These are phyloP conservation scores for Brachymystax lenok DNA, from an alignment of 2,797 vertebrate genomes.

Conservation along the genomic window DNA sequence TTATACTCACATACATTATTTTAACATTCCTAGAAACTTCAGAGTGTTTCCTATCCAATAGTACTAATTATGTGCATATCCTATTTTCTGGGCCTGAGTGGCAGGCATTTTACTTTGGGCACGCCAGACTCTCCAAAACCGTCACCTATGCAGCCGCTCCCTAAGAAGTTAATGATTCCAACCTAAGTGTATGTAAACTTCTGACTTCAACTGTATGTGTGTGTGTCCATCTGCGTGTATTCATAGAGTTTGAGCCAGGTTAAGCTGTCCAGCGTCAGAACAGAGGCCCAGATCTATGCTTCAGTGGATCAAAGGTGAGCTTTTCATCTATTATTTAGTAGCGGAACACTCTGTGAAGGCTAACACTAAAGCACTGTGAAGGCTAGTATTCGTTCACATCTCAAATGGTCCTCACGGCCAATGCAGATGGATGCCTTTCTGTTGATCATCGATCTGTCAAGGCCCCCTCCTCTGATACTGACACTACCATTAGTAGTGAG, in stretches of 20 bases:
- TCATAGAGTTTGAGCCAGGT: background rate
- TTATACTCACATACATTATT: too few species aligned
- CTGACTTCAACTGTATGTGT: background rate
- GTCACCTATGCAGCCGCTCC: too few species aligned
- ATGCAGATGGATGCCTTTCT: constrained; percentile 15
- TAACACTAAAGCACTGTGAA: background rate
- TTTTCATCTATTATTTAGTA: constrained; percentile 62
- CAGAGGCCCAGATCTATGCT: constrained; percentile 23
- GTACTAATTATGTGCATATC: too few species aligned
- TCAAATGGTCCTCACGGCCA: constrained; percentile 50
- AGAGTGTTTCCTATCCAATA: too few species aligned
- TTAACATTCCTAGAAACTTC: too few species aligned
- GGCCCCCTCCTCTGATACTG: constrained; percentile 16
- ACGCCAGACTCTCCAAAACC: too few species aligned
- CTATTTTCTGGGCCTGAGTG: too few species aligned
- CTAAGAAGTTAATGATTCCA: too few species aligned
- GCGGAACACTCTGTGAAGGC: constrained; percentile 12
- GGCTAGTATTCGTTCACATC: constrained; percentile 32
- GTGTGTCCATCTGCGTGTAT: constrained; percentile 29
- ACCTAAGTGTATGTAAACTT: too few species aligned
- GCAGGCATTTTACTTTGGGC: too few species aligned
- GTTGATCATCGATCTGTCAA: constrained; percentile 24
- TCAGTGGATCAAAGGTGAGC: constrained; percentile 32
- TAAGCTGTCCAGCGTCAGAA: constrained; percentile 17
- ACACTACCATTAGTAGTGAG: background rate